Base-by-base conservation (phyloP, 2,797 vertebrate species). In the Balearica regulorum region DNA sequence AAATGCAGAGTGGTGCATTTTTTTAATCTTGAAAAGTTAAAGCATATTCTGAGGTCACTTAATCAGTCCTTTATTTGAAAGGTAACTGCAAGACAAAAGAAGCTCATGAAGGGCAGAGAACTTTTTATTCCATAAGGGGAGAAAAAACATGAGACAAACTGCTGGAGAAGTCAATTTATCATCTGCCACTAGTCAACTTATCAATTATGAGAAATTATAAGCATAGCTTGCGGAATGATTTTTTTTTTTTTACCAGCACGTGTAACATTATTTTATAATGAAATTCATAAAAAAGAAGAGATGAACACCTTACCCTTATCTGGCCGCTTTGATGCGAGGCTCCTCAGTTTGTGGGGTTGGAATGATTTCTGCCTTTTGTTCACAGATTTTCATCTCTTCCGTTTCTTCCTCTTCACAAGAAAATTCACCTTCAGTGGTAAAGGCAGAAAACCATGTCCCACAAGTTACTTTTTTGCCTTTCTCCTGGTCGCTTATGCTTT, bases 151-250 rank as follows among this genome's bases (percentile, higher is more conserved):
- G 48, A 84, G 43, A 25, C 1, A 1, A 65, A 48, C 20, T 44
- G n/a, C 78, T 73, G 21, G 33, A 62, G 54, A 57, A 94, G 75
- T 78, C 44, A 55, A 28, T 90, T 94, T 95, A 29, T 82, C 91
- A 91, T 71, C 83, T 96, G 90, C 33, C 57, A 39, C 41, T 65
- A 10, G 69, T 11, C 25, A 4, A 16, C 29, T 86, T 96, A 81
- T 89, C 92, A 92, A 76, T 94, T 83, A 76, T 75, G 49, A 91
- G n/a, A 69, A 94, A 85, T 83, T 73, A 82, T 12, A 70, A 61
- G 64, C 55, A n/a, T n/a, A 82, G 21, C 16, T 93, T 79, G 80
- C 55, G 62, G 69, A 68, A 12, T 39, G 37, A 5, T 24, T 26
- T 18, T 57, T 76, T 83, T 25, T 49, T 51, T 82, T 85, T 46